These are phyloP conservation scores for Platycheirus albimanus DNA, from an alignment of 2,888 invertebrate genomes.

Conservation along the genomic window DNA sequence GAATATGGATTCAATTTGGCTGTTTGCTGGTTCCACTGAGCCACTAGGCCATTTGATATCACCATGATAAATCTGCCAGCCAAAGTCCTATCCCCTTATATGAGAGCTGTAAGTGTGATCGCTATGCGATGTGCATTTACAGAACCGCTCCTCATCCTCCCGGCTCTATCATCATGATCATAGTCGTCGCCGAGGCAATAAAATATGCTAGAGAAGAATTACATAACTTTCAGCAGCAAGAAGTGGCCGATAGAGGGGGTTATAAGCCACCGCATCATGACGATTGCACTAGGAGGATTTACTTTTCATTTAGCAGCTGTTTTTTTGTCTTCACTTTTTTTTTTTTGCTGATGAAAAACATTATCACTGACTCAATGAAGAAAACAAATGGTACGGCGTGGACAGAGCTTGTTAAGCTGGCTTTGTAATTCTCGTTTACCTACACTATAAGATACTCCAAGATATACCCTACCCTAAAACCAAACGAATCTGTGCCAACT, in stretches of 20 bases:
- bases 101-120: conserved; percentile 21
- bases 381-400: not conserved
- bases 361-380: not conserved
- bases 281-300: conserved; percentile 70
- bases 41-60: conserved; percentile 42
- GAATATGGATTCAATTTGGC: conserved; percentile 48
- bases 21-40: conserved; percentile 5
- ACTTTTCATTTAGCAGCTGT: conserved; percentile 68
- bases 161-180: not conserved
- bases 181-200: conserved; percentile 60
- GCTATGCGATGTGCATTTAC: conserved; percentile 1
- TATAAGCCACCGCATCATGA: conserved; percentile 56
- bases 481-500: conserved; percentile 12
- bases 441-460: not conserved
- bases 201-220: conserved; percentile 61
- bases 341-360: conserved; percentile 37
- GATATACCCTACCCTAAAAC: conserved; percentile 6
- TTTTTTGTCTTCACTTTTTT: conserved; percentile 11
- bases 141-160: conserved; percentile 13
- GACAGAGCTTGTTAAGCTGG: conserved; percentile 33
- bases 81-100: conserved; percentile 44
- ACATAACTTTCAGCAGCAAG: conserved; percentile 50
- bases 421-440: conserved; percentile 28
- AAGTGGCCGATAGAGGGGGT: conserved; percentile 15
- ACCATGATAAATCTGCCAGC: conserved; percentile 55